phyloP scores from a whole-genome alignment of 2,113 vertebrate species.

The Pseudorhombus dupliciocellatus region DNA sequence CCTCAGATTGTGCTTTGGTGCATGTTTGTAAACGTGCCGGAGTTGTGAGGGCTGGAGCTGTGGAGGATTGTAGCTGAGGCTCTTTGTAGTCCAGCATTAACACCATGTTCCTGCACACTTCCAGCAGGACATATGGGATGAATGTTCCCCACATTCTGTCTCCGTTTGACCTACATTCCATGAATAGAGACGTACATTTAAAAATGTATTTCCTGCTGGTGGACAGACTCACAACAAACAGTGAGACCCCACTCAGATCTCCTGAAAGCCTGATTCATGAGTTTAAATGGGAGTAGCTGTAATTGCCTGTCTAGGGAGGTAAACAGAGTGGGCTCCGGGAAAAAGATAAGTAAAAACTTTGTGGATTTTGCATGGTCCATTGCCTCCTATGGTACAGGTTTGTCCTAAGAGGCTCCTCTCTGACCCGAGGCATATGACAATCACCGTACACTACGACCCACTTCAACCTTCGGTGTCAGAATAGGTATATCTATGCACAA shows the following conservation, averaged over 20 bases:
- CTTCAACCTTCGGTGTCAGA: no score
- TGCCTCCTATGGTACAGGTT: not conserved
- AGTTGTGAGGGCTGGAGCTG: conserved; percentile 31
- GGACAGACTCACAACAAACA: not conserved
- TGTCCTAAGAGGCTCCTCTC: not conserved
- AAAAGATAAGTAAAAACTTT: not conserved
- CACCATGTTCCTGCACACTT: conserved; percentile 23
- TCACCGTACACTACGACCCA: no score
- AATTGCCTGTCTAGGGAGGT: no score
- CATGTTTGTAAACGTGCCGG: conserved; percentile 58
- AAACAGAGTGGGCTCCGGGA: not conserved
- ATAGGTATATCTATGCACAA: no score
- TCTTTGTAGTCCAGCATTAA: conserved; percentile 44
- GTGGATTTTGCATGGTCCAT: not conserved
- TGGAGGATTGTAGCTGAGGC: conserved; percentile 44
- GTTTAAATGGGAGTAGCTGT: not conserved
- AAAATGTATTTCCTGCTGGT: not conserved
- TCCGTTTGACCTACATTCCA: not conserved
- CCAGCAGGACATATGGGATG: not conserved
- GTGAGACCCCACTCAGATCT: not conserved
- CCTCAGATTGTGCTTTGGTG: conserved; percentile 52
- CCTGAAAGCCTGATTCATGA: not conserved
- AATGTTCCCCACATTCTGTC: not conserved
- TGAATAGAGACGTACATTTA: not conserved
- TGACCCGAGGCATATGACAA: no score